Evolutionary conservation across 2,797 vertebrate genomes (phyloP).

Genomic region (Serranus cabrilla): DNA sequence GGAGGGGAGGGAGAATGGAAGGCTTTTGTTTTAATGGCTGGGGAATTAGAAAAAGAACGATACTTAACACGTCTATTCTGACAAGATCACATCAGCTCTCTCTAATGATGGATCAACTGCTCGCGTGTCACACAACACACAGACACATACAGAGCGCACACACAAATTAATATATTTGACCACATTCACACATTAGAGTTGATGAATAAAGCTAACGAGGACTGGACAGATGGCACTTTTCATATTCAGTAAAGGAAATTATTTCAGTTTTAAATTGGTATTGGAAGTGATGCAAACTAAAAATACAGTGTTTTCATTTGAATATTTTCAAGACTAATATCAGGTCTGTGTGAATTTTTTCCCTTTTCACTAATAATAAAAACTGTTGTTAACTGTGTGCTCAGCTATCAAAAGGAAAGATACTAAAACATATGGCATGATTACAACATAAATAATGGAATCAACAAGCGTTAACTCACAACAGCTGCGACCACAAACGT

Average conservation of each 20-base stretch:
- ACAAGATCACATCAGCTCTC: constrained; percentile 65
- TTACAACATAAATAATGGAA: neutral
- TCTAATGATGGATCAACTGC: constrained; percentile 69
- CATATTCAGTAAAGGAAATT: neutral
- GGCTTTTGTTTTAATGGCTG: constrained; percentile 67
- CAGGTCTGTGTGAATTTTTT: neutral
- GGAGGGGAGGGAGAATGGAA: constrained; percentile 55
- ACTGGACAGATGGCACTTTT: constrained; percentile 11
- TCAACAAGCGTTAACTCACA: too few relatives aligned
- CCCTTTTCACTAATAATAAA: neutral
- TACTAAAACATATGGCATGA: neutral
- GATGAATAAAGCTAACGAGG: neutral
- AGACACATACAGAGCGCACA: neutral
- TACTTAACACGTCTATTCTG: constrained; percentile 69
- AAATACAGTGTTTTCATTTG: neutral
- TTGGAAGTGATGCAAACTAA: neutral
- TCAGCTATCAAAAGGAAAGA: neutral
- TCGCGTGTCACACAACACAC: constrained; percentile 18
- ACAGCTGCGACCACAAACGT: too few relatives aligned
- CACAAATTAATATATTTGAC: neutral
- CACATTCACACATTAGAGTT: constrained; percentile 11
- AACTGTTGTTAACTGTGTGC: neutral
- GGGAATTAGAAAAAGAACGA: constrained; percentile 61
- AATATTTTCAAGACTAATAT: neutral
- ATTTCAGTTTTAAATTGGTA: neutral